Evolutionary conservation across 2,888 invertebrate genomes (phyloP), one percentile per base, ranked within the genome.

Genomic region (Cactoblastis cactorum): DNA sequence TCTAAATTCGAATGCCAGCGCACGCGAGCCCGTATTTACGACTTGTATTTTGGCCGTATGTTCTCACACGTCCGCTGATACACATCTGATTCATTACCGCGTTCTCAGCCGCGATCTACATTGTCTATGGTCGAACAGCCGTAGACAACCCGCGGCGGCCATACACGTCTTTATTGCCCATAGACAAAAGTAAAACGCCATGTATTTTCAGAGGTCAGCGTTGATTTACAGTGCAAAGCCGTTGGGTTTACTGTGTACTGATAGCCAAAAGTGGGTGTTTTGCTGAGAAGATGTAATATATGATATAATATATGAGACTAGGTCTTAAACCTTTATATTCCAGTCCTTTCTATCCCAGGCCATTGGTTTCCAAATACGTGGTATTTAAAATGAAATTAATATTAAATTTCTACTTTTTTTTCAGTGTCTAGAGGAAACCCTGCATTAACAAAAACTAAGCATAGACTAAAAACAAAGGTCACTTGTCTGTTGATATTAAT

Each of bases 1-100:
- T 67, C 58, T 28, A 61, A 62, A 56, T 53, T 53, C 62, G 50
- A 53, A 51, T 51, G 32, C 39, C 62, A 65, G 72, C 74, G 83
- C 88, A 87, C 88, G 89, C 87, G 82, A 89, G 80, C 77, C 67
- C 71, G 74, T 86, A 86, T 87, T 88, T 86, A 87, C 85, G 74
- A 80, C 77, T 69, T 73, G 84, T 88, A 89, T 90, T 90, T 90
- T 63, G 86, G 86, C 83, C 86, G 86, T 86, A 83, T 87, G 88
- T 87, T 88, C 87, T 83, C 88, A 87, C 88, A 87, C 87, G 86
- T 84, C 85, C 67, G 54, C 68, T 77, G 86, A 87, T 87, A 88
- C 85, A 83, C 81, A 88, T 88, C 88, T 88, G 88, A 88, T 88
- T 88, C 88, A 88, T 88, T 86, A 84, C 87, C 71, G 67, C 74